phyloP scores from a whole-genome alignment of 1,140 invertebrate genomes.

The Drosophila pectinifera region DNA sequence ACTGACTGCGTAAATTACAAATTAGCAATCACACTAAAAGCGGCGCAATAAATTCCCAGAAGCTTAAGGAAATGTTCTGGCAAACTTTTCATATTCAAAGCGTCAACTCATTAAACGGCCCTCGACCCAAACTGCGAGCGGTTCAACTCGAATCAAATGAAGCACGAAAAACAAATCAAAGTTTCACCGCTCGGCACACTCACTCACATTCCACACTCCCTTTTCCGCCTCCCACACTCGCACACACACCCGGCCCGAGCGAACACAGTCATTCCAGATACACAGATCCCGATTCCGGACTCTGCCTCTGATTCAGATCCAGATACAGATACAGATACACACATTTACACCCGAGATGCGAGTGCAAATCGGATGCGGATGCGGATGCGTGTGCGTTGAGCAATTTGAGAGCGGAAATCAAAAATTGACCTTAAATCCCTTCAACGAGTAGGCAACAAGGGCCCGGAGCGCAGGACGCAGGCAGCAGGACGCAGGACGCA shows the following conservation, averaged over 20 bases:
- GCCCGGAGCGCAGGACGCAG: not conserved
- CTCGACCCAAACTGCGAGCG: conserved; percentile 61
- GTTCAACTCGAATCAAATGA: conserved; percentile 75
- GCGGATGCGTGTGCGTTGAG: conserved; percentile 74
- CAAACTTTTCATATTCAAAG: conserved; percentile 81
- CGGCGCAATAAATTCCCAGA: conserved; percentile 67
- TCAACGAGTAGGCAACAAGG: conserved; percentile 21
- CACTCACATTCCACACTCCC: conserved; percentile 15
- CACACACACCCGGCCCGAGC: not conserved
- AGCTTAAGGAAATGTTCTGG: conserved; percentile 28
- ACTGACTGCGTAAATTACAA: conserved; percentile 82
- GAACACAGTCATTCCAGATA: not conserved
- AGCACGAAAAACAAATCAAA: conserved; percentile 83
- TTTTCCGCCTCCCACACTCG: not conserved
- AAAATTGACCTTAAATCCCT: conserved; percentile 79
- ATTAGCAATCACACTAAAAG: conserved; percentile 83
- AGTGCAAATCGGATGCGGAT: conserved; percentile 68
- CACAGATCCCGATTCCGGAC: conserved; percentile 11
- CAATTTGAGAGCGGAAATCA: conserved; percentile 82
- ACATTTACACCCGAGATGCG: conserved; percentile 32
- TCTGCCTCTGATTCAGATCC: conserved; percentile 27
- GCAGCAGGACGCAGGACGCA: not conserved
- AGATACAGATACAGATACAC: conserved; percentile 29
- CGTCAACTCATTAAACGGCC: conserved; percentile 80
- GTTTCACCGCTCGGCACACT: conserved; percentile 41